phyloP scores from a whole-genome alignment of 2,113 vertebrate species.

The Pelvicachromis taeniatus region DNA sequence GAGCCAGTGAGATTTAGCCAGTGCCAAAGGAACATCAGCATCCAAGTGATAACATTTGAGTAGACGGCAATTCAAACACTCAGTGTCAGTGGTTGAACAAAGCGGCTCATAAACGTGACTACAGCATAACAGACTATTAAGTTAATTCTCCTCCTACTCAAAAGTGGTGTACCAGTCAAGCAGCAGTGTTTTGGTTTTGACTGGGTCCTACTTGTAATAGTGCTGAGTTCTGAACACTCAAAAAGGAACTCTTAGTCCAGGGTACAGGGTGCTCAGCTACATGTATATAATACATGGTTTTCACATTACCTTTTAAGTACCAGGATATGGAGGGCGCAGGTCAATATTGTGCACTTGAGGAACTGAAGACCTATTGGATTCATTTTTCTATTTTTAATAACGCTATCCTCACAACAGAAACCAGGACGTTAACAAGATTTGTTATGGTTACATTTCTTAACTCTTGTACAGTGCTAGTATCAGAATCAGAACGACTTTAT shows the following conservation, averaged over 20 bases:
- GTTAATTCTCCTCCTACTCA: neutral
- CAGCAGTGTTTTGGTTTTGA: neutral
- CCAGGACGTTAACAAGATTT: too few species aligned
- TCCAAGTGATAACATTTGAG: neutral
- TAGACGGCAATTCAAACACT: neutral
- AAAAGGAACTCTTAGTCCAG: neutral
- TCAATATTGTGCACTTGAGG: neutral
- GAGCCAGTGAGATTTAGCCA: too few species aligned
- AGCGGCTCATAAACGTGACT: neutral
- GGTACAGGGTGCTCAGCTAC: neutral
- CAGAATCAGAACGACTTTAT: too few species aligned
- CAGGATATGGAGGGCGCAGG: neutral
- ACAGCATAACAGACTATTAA: neutral
- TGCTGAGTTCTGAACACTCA: neutral
- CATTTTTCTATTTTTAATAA: neutral
- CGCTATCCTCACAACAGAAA: neutral
- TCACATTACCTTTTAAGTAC: neutral
- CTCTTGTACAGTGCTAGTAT: neutral
- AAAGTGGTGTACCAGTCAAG: neutral
- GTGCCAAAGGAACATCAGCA: neutral
- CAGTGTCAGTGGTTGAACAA: neutral
- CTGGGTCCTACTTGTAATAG: neutral
- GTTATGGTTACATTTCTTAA: too few species aligned
- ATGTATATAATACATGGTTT: neutral
- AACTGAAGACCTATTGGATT: neutral